These are phyloP conservation scores for Tethea ocularis DNA, from an alignment of 2,888 invertebrate genomes.

Conservation along the genomic window DNA sequence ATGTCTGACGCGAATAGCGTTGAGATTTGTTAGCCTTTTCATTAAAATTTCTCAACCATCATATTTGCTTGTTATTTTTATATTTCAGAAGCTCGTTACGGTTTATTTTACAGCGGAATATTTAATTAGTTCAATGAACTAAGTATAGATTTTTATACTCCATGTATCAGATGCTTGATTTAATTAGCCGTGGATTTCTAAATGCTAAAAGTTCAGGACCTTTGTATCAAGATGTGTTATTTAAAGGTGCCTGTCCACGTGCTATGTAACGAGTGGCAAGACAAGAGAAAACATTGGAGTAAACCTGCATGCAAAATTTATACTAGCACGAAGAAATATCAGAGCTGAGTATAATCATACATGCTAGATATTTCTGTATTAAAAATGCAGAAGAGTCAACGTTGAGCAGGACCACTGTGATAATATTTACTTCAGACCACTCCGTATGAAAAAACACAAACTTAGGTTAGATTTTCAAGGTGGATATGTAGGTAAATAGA, in stretches of 20 bases:
- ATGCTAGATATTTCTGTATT: not conserved
- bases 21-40: constrained; percentile 19
- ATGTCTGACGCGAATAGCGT: constrained; percentile 22
- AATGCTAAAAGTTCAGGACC: constrained; percentile 8
- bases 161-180: not conserved
- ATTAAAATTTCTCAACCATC: constrained; percentile 17
- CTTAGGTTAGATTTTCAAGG: no score
- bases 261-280: constrained; percentile 4
- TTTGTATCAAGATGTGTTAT: constrained; percentile 9
- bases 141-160: not conserved
- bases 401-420: not conserved
- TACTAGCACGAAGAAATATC: not conserved
- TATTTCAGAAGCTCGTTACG: constrained; percentile 6
- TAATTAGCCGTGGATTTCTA: constrained; percentile 7
- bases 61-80: constrained; percentile 19
- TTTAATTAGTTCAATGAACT: not conserved
- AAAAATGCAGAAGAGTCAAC: not conserved
- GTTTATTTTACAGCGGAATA: constrained; percentile 1
- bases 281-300: not conserved
- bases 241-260: constrained; percentile 6
- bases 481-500: no score
- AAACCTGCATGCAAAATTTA: not conserved
- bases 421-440: not conserved
- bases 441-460: not conserved
- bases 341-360: not conserved